Base-by-base conservation (phyloP, 2,113 vertebrate species). In the Gnathochromis pfefferi region DNA sequence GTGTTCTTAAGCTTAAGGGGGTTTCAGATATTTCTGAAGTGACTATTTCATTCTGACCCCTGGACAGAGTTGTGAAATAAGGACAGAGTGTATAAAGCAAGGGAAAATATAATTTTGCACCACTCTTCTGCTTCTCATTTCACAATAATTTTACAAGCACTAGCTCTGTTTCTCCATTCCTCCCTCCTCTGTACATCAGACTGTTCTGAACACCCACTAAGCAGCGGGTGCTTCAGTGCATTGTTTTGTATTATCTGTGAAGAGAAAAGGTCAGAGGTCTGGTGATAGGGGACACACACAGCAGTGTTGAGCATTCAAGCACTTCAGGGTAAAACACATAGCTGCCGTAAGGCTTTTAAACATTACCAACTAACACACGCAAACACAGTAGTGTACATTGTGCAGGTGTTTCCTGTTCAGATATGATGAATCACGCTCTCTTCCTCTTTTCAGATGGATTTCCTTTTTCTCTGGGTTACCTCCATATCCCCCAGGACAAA, bases 371-470 rank as follows among this genome's bases (percentile, higher is more conserved):
- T 89, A 80, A 83, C 65, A 80, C 57, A 49, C 51, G 33, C 28
- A n/a, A 75, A 75, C 19, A 65, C 80, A 3, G 45, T 55, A 60
- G 82, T 42, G 54, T 40, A 86, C 85, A 91, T 35, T 60, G 80
- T 81, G 90, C 93, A 94, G 94, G 89, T 95, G 95, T 89, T 95
- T 95, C 95, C 95, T 94, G 93, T 87, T 85, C 86, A 86, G 91
- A 93, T 91, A 57, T 84, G 88, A 93, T 90, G 87, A 94, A 91
- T 94, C 91, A 90, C 42, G 49, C 73, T n/a, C 85, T 89, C 94
- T 94, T 95, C 93, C 93, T 92, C 54, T 85, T 93, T 93, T 93
- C 85, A 82, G 68, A 78, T 87, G 88, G 60, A 65, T 87, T 95
- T 95, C 94, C 91, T 92, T 81, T 89, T 82, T 90, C 90, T 82